Evolutionary conservation across 1,140 invertebrate species (phyloP).

Genomic region (Calephelis virginiensis): DNA sequence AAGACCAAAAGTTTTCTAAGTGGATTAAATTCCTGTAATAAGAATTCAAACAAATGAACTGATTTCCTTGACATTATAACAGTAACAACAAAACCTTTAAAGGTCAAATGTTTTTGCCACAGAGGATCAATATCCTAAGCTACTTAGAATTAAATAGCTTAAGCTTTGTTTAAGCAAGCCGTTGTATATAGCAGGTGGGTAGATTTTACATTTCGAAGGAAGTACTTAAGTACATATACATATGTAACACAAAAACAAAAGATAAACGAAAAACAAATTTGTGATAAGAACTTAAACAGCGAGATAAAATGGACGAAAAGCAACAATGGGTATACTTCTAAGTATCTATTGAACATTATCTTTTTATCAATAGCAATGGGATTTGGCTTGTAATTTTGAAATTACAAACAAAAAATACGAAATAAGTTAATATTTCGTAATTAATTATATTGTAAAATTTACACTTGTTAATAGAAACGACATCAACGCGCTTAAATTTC

Average conservation of each 20-base stretch:
- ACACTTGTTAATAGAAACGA: background rate
- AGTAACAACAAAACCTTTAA: background rate
- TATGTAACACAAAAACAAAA: background rate
- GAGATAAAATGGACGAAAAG: background rate
- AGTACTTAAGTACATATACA: background rate
- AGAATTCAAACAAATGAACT: background rate
- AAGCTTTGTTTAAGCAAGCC: background rate
- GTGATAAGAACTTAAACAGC: background rate
- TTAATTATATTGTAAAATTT: no score
- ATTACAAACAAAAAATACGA: no score
- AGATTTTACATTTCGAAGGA: no score
- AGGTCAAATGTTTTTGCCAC: constrained; percentile 5
- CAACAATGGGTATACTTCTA: background rate
- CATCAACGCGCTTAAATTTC: constrained; percentile 14
- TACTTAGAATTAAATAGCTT: constrained; percentile 2
- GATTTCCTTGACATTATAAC: constrained; percentile 2
- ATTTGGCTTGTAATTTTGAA: no score
- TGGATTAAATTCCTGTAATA: no score
- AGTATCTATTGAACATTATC: background rate
- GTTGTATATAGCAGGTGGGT: background rate
- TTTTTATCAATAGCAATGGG: background rate
- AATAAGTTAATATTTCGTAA: no score
- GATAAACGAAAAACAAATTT: background rate
- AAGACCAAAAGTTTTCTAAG: no score
- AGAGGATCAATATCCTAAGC: background rate